A percentile compares a stretch with the other conserved stretches of the same genome.
Evolutionary conservation across 2,113 vertebrate genomes (phyloP).

Genomic region (Parotia lawesii): DNA sequence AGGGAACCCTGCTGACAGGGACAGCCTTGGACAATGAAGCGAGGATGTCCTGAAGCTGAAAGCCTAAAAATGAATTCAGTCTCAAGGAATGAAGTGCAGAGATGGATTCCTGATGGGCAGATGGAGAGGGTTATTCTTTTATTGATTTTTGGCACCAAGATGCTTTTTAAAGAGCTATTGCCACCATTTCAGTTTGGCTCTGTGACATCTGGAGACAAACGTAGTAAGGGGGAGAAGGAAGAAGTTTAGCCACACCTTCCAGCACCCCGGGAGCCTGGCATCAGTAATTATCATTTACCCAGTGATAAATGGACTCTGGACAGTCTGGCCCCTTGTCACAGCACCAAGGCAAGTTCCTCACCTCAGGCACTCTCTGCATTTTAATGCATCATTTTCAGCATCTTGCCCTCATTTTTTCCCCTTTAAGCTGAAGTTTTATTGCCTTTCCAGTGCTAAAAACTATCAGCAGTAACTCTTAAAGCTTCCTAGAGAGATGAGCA

Average conservation of each 20-base stretch:
- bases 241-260: not conserved
- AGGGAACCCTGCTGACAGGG: not conserved
- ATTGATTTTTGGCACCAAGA: not conserved
- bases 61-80: not conserved
- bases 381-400: not conserved
- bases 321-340: not conserved
- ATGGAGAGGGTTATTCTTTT: not conserved
- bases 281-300: not conserved
- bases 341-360: not conserved
- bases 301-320: rapidly evolving
- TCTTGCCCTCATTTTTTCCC: not conserved
- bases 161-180: not conserved
- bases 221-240: not conserved
- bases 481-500: slow-evolving; percentile 44
- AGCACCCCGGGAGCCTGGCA: not conserved
- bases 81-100: not conserved
- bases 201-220: not conserved
- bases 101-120: not conserved
- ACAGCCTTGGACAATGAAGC: not conserved
- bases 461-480: not conserved
- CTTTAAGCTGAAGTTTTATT: not conserved
- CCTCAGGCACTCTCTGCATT: not conserved
- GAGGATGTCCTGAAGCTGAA: not conserved
- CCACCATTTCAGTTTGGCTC: not conserved
- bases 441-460: not conserved